phyloP scores from a whole-genome alignment of 92 coral and sea anemone genomes.

The Porites evermanni region DNA sequence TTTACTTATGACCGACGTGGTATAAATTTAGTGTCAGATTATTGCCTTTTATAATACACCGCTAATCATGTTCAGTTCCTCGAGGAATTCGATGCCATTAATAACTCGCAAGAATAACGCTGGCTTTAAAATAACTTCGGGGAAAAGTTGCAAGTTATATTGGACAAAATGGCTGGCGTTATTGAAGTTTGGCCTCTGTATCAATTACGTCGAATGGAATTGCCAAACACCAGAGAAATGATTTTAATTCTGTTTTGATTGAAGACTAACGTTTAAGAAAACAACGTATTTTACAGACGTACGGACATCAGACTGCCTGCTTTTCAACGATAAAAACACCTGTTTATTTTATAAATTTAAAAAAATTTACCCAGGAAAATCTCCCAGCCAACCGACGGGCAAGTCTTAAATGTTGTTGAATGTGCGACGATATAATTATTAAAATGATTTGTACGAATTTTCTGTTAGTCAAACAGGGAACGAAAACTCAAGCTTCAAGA shows the following conservation, averaged over 20 bases:
- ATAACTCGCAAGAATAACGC: conserved; percentile 28
- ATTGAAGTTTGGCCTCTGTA: conserved; percentile 4
- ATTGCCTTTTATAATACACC: conserved; percentile 44
- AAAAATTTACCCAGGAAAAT: conserved; percentile 14
- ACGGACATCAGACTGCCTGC: conserved; percentile 14
- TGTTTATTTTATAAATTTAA: conserved; percentile 24
- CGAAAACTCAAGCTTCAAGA: conserved; percentile 90
- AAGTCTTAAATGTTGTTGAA: conserved; percentile 11
- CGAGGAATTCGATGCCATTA: conserved; percentile 43
- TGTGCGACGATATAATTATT: conserved; percentile 34
- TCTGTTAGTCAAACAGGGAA: conserved; percentile 92
- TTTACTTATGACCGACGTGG: conserved; percentile 35
- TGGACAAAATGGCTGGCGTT: conserved; percentile 41
- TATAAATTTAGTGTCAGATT: conserved; percentile 41
- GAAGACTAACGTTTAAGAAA: conserved; percentile 41
- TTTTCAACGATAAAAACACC: conserved; percentile 25
- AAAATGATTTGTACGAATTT: conserved; percentile 49
- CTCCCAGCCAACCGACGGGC: background rate
- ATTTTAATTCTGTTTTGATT: conserved; percentile 55
- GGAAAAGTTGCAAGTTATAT: background rate
- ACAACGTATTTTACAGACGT: conserved; percentile 20
- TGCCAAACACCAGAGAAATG: conserved; percentile 35
- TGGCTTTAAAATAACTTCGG: background rate
- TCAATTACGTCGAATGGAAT: conserved; percentile 39
- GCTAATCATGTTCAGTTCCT: conserved; percentile 35